Conservation (phyloP, 1,140 invertebrate genomes). For the Panagrolaimus sp. region DNA sequence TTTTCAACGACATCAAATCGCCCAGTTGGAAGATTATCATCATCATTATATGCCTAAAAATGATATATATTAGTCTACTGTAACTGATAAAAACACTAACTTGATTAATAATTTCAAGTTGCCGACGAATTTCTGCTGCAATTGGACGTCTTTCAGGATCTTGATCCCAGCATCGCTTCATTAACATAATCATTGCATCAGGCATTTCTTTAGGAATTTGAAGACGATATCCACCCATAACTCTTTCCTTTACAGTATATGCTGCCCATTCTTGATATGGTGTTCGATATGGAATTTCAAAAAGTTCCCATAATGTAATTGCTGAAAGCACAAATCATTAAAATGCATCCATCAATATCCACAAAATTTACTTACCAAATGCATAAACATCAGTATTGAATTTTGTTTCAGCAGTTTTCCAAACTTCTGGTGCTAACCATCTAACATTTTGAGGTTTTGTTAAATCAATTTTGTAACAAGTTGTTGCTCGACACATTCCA, state of each 20-base stretch:
- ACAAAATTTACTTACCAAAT: conserved; percentile 29
- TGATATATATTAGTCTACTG: no score
- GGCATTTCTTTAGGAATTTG: conserved; percentile 40
- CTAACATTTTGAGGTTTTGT: conserved; percentile 49
- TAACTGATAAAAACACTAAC: no score
- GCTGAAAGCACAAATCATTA: not conserved
- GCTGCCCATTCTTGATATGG: conserved; percentile 37
- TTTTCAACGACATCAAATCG: conserved; percentile 8
- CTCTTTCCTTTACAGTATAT: conserved; percentile 39
- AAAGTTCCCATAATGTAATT: conserved; percentile 32
- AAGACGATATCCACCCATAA: conserved; percentile 42
- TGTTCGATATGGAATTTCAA: conserved; percentile 31
- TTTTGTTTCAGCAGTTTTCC: conserved; percentile 36
- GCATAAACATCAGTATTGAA: conserved; percentile 34
- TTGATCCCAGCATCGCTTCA: conserved; percentile 40
- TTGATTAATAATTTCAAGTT: conserved; percentile 37
- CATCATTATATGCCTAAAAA: conserved; percentile 11
- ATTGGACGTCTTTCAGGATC: conserved; percentile 35
- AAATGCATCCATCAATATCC: no score
- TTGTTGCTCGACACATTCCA: conserved; percentile 49
- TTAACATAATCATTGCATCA: conserved; percentile 29
- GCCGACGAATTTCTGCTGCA: conserved; percentile 32
- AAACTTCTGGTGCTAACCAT: conserved; percentile 42
- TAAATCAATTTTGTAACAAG: conserved; percentile 51
- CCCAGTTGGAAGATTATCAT: not conserved